Evolutionary conservation across 2,888 invertebrate species (phyloP).

Genomic region (Drosophila lacicola): DNA sequence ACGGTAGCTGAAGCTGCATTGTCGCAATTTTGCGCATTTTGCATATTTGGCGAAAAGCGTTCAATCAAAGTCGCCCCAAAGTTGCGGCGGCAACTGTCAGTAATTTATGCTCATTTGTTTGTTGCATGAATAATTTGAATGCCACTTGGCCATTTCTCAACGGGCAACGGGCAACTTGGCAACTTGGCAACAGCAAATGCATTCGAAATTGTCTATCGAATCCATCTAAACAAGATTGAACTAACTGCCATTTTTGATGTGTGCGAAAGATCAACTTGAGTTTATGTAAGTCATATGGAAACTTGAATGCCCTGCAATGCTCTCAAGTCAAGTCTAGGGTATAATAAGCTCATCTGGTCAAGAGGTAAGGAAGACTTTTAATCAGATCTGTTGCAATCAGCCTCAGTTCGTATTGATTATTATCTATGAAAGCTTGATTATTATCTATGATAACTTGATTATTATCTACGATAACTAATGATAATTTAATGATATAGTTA

Average conservation of each 20-base stretch:
- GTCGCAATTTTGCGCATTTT: constrained; percentile 51
- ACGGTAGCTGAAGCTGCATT: constrained; percentile 18
- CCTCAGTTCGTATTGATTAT: no score
- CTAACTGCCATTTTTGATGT: constrained; percentile 29
- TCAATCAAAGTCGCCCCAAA: constrained; percentile 70
- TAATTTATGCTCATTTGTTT: constrained; percentile 80
- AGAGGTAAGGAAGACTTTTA: no score
- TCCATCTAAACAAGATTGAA: constrained; percentile 33
- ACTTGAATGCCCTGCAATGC: no score
- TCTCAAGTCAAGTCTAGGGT: not conserved
- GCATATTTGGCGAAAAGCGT: constrained; percentile 63
- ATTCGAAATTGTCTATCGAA: constrained; percentile 6
- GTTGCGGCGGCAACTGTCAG: constrained; percentile 68
- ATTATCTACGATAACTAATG: no score
- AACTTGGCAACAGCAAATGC: not conserved
- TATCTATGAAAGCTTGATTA: no score
- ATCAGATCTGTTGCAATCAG: no score
- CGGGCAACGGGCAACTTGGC: no score
- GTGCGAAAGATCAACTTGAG: not conserved
- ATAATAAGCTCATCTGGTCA: not conserved
- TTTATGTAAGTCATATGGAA: not conserved
- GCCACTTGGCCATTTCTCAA: constrained; percentile 59
- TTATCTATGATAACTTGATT: no score
- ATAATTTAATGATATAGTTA: no score
- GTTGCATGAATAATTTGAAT: constrained; percentile 77